Percentiles rank a stretch among this genome's conserved stretches.
These are phyloP conservation scores for Dipodomys stephensi DNA, from an alignment of 2,113 vertebrate species.

Conservation along the genomic window DNA sequence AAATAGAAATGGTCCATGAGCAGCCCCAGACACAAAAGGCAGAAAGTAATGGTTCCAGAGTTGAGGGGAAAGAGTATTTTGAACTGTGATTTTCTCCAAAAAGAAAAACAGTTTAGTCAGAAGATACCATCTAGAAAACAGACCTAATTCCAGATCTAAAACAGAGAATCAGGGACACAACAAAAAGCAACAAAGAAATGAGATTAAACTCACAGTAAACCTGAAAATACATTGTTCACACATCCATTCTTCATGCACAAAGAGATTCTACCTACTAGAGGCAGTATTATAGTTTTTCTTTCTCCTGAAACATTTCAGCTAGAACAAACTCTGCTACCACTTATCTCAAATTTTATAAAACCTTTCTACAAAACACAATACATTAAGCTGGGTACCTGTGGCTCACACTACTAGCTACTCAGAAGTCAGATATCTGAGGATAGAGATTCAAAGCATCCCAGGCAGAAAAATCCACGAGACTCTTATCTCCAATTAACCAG, in stretches of 20 bases:
- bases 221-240: not conserved
- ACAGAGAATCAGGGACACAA: not conserved
- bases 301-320: not conserved
- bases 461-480: too few species aligned
- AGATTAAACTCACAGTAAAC: not conserved
- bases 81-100: not conserved
- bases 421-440: too few species aligned
- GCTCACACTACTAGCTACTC: too few species aligned
- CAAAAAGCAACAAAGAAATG: conserved; percentile 1
- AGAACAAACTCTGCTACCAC: not conserved
- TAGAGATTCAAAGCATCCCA: too few species aligned
- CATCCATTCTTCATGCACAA: not conserved
- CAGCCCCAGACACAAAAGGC: not conserved
- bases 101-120: conserved; percentile 5
- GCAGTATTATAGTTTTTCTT: not conserved
- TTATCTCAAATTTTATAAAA: conserved; percentile 32
- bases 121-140: not conserved
- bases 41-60: not conserved
- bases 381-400: not conserved
- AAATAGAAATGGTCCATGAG: not conserved
- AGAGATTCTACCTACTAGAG: not conserved
- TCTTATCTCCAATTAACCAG: too few species aligned
- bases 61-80: conserved; percentile 17
- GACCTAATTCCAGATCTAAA: not conserved
- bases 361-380: not conserved